Evolutionary conservation across 2,888 invertebrate species (phyloP).

Genomic region (Dusona sp.): DNA sequence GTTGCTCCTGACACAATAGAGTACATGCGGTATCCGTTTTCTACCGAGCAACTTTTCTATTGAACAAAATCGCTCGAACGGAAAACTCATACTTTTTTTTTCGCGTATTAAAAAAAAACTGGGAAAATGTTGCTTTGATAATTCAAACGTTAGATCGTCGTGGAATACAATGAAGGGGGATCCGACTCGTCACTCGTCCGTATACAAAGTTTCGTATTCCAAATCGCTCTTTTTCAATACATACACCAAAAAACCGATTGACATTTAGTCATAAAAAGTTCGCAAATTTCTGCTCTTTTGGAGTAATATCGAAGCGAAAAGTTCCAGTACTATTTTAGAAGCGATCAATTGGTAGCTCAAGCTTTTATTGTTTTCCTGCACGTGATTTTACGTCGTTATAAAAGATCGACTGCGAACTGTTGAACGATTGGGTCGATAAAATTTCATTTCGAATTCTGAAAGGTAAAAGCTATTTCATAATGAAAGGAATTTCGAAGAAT

Average conservation of each 20-base stretch:
- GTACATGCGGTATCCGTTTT: background rate
- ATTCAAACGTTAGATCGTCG: background rate
- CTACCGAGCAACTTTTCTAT: constrained; percentile 10
- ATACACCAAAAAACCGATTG: background rate
- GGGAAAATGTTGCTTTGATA: background rate
- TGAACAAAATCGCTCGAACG: background rate
- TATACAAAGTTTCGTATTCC: background rate
- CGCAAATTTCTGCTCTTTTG: background rate
- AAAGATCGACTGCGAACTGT: background rate
- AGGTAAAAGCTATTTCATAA: background rate
- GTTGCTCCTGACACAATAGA: constrained; percentile 28
- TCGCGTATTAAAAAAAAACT: background rate
- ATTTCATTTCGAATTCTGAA: background rate
- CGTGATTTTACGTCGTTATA: background rate
- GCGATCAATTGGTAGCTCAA: background rate
- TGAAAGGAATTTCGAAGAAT: background rate
- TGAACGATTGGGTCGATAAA: constrained; percentile 5
- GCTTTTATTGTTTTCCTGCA: background rate
- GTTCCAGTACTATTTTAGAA: background rate
- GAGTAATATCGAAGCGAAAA: background rate
- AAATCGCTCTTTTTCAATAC: background rate
- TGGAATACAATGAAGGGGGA: background rate
- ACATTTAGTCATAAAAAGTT: background rate
- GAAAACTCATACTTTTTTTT: constrained; percentile 3
- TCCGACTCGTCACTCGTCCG: background rate